phyloP scores from a whole-genome alignment of 2,888 invertebrate species.

The Apamea epomidion region DNA sequence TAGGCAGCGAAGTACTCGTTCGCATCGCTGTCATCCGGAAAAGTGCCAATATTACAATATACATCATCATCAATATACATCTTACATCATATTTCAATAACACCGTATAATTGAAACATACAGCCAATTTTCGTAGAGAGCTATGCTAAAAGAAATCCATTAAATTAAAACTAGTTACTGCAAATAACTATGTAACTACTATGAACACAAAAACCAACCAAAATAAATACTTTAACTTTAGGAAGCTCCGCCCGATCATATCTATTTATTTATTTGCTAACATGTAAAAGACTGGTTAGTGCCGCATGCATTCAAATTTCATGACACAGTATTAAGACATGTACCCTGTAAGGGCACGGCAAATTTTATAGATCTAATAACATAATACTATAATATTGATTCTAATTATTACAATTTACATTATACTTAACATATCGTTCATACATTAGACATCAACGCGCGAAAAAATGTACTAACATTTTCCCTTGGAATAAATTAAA shows the following conservation, averaged over 20 bases:
- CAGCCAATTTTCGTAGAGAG: neutral
- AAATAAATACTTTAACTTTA: neutral
- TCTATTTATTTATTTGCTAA: no score
- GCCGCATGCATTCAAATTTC: no score
- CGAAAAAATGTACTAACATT: neutral
- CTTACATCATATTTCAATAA: neutral
- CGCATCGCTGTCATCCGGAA: no score
- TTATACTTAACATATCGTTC: neutral
- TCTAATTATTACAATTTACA: no score
- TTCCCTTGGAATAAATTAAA: constrained; percentile 1
- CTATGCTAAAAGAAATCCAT: neutral
- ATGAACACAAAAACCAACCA: neutral
- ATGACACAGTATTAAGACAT: no score
- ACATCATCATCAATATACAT: no score
- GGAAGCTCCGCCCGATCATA: neutral
- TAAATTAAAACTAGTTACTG: neutral
- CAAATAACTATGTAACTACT: neutral
- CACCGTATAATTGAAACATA: neutral
- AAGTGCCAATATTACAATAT: no score
- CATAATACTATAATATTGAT: no score
- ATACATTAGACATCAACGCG: constrained; percentile 84
- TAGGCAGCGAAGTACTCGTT: no score
- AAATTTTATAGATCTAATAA: no score
- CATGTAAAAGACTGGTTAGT: no score
- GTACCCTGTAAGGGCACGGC: no score